A percentile compares a stretch with the other conserved stretches of the same genome.
Conservation (phyloP, 1,140 invertebrate species). For the Calliopsis andreniformis region DNA sequence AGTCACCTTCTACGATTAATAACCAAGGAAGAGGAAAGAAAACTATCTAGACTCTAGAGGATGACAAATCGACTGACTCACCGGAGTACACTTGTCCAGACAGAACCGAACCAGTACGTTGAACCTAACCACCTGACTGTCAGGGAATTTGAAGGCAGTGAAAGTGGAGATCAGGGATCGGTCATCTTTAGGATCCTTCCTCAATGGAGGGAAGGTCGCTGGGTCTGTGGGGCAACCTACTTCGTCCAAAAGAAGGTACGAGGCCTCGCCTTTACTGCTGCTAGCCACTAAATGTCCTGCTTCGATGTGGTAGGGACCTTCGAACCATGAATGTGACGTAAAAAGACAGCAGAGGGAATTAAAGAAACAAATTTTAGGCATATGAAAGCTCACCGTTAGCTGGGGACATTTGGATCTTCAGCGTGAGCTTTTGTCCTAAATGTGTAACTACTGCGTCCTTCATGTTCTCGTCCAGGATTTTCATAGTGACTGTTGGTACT, state of each 20-base stretch:
- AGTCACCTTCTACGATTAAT: too few species aligned
- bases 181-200: conserved; percentile 73
- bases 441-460: conserved; percentile 72
- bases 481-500: conserved; percentile 70
- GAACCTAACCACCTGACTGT: conserved; percentile 86
- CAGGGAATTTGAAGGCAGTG: conserved; percentile 87
- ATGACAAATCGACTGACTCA: conserved; percentile 68
- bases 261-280: conserved; percentile 80
- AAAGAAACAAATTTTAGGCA: too few species aligned
- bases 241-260: conserved; percentile 80
- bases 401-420: conserved; percentile 77
- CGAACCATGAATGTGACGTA: conserved; percentile 10
- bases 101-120: conserved; percentile 87
- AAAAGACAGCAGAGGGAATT: not conserved
- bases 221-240: conserved; percentile 83
- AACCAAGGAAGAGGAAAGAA: too few species aligned
- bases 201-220: conserved; percentile 81
- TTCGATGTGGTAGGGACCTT: conserved; percentile 82
- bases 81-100: conserved; percentile 83
- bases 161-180: conserved; percentile 82
- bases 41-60: not conserved
- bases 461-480: conserved; percentile 68
- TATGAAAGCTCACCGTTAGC: conserved; percentile 75
- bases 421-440: conserved; percentile 78
- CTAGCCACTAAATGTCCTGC: conserved; percentile 83